These are phyloP conservation scores for Molossus molossus DNA, from an alignment of 2,797 vertebrate genomes.

Conservation along the genomic window DNA sequence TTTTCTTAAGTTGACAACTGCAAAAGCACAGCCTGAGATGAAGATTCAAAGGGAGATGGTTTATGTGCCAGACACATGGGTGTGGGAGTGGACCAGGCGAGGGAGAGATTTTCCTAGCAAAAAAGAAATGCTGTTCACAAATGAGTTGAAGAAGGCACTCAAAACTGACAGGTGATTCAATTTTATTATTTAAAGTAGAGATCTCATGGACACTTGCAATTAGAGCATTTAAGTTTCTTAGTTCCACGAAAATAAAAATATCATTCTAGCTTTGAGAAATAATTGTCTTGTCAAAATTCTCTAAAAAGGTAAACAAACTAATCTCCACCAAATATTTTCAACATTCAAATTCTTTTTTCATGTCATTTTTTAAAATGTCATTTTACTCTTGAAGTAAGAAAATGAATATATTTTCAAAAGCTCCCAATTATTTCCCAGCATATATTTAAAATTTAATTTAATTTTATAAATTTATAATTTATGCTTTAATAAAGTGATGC, in stretches of 20 bases:
- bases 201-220: background rate
- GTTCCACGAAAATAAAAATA: background rate
- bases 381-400: background rate
- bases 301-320: background rate
- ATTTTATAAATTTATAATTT: slow-evolving; percentile 6
- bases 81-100: background rate
- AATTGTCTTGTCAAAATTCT: background rate
- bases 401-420: background rate
- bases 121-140: background rate
- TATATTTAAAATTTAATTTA: background rate
- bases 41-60: background rate
- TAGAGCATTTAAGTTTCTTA: background rate
- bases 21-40: background rate
- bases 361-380: background rate
- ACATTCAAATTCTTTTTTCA: background rate
- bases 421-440: background rate
- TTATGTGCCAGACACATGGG: background rate
- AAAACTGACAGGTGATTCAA: background rate
- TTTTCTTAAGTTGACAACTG: background rate
- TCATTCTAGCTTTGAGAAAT: background rate
- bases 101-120: background rate
- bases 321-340: background rate
- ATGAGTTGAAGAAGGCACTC: background rate
- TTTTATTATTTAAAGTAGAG: background rate
- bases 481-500: background rate